Evolutionary conservation across 2,888 invertebrate species (phyloP).

Genomic region (Sisyra terminalis): DNA sequence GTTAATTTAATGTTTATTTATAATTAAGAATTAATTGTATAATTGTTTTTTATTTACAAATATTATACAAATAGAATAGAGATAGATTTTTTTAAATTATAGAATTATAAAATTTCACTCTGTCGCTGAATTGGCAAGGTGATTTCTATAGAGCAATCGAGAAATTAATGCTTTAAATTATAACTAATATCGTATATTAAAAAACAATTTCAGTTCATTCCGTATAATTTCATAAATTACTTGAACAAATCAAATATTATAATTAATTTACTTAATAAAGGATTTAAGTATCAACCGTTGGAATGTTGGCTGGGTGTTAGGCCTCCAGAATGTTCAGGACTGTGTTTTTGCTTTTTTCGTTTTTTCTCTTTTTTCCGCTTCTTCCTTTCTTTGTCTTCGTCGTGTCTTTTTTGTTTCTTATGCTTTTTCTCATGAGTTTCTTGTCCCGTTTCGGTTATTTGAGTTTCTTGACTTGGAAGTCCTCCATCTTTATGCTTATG

Average conservation of each 20-base stretch:
- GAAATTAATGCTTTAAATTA: background rate
- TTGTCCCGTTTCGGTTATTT: constrained; percentile 41
- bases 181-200: background rate
- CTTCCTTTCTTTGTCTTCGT: constrained; percentile 85
- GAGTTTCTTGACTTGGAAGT: constrained; percentile 57
- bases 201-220: background rate
- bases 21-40: too few species aligned
- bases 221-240: background rate
- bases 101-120: too few species aligned
- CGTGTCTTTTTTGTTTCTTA: constrained; percentile 85
- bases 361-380: constrained; percentile 93
- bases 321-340: constrained; percentile 66
- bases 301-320: constrained; percentile 41
- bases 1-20: too few species aligned
- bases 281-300: constrained; percentile 11
- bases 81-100: too few species aligned
- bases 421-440: constrained; percentile 90
- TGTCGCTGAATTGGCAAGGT: too few species aligned
- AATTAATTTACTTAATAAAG: too few species aligned
- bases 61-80: too few species aligned
- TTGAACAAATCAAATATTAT: too few species aligned
- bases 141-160: background rate
- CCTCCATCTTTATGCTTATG: constrained; percentile 84
- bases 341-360: constrained; percentile 85
- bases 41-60: too few species aligned